These are phyloP conservation scores for Grammomys surdaster DNA, from an alignment of 2,113 vertebrate species.

Conservation along the genomic window DNA sequence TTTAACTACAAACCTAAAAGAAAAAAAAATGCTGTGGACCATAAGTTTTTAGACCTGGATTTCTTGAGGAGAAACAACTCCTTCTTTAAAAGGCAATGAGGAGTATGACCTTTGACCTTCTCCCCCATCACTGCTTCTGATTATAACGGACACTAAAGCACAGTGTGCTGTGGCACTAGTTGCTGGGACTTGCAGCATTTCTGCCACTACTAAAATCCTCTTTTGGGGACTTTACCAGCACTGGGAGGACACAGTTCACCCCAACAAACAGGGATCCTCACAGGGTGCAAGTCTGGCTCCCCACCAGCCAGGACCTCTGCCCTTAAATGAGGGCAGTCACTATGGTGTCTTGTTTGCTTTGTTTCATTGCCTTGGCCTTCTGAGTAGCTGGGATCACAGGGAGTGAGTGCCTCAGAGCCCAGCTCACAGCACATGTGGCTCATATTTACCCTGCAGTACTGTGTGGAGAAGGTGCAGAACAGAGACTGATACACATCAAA, in stretches of 20 bases:
- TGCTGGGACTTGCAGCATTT: background rate
- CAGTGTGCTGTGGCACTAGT: background rate
- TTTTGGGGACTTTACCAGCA: background rate
- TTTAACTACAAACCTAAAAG: constrained; percentile 7
- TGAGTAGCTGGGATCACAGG: background rate
- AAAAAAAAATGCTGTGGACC: background rate
- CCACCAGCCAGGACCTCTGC: background rate
- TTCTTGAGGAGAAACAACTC: constrained; percentile 11
- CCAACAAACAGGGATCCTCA: background rate
- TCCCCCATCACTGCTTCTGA: background rate
- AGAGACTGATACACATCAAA: background rate
- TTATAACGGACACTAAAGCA: background rate
- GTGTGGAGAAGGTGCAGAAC: background rate
- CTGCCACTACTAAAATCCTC: background rate
- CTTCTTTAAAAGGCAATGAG: constrained; percentile 24
- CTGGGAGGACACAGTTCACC: background rate
- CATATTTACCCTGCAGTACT: background rate
- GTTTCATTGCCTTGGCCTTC: background rate
- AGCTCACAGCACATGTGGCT: background rate
- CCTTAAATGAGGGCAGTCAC: too few relatives aligned
- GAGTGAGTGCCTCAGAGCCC: background rate
- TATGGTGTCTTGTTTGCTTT: background rate
- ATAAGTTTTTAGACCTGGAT: background rate
- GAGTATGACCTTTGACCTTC: background rate
- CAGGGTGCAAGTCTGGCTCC: background rate